phyloP scores from a whole-genome alignment of 2,113 vertebrate species.

The Excalfactoria chinensis region DNA sequence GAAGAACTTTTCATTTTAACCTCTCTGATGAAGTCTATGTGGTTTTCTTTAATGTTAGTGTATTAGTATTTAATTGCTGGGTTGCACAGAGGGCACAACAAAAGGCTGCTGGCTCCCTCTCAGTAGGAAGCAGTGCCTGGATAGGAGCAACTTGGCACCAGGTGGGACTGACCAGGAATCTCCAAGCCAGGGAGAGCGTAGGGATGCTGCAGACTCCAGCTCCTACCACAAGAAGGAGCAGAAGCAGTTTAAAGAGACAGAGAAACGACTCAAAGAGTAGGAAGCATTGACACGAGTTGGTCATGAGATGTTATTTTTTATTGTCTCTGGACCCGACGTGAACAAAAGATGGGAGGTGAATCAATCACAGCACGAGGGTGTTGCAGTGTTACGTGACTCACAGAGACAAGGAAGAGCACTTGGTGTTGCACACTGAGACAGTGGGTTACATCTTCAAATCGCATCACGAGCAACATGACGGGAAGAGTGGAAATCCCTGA shows the following conservation, averaged over 20 bases:
- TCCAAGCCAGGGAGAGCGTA: accelerated
- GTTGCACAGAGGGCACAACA: accelerated
- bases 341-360: not conserved
- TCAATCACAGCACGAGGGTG: not conserved
- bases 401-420: not conserved
- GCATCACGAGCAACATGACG: not conserved
- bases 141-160: not conserved
- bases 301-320: not conserved
- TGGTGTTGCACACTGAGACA: not conserved
- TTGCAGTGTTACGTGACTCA: not conserved
- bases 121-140: not conserved
- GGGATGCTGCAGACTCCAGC: not conserved
- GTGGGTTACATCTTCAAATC: not conserved
- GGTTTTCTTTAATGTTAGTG: not conserved
- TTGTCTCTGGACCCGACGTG: not conserved
- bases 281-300: not conserved
- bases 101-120: not conserved
- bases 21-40: not conserved
- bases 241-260: accelerated
- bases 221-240: not conserved
- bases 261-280: not conserved
- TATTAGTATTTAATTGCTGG: not conserved
- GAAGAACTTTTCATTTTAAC: not conserved
- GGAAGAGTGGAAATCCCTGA: not conserved
- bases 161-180: not conserved